A percentile compares a stretch with the other conserved stretches of the same genome.
phyloP scores from a whole-genome alignment of 2,113 vertebrate genomes.

The Sciurus niger region DNA sequence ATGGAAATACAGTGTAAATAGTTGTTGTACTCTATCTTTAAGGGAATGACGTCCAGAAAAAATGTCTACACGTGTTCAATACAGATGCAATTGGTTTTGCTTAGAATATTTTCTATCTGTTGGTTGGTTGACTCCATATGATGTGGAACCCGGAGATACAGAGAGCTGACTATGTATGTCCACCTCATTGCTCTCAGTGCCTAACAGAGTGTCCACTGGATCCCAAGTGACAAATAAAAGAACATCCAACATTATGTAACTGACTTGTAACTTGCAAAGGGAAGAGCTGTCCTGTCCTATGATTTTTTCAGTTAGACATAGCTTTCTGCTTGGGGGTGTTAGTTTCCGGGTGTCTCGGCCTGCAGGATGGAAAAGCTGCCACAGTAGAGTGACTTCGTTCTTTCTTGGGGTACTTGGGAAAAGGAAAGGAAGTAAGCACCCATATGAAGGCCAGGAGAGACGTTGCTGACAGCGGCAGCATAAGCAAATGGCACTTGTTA shows the following conservation, averaged over 20 bases:
- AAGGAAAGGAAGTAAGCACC: slow-evolving; percentile 36
- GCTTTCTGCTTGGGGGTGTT: not conserved
- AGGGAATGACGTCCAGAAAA: not conserved
- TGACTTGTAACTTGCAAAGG: not conserved
- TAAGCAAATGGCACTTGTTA: slow-evolving; percentile 50
- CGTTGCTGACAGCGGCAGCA: not conserved
- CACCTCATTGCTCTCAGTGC: not conserved
- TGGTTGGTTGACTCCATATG: not conserved
- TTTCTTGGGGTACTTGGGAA: not conserved
- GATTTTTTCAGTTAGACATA: not conserved
- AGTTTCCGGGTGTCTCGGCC: not conserved
- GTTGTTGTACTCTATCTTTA: not conserved
- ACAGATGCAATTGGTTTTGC: not conserved
- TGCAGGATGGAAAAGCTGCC: not conserved
- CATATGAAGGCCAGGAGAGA: not conserved
- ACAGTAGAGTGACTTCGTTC: fast-evolving
- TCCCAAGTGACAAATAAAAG: not conserved
- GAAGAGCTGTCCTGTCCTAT: not conserved
- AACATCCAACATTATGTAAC: not conserved
- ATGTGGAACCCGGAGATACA: not conserved
- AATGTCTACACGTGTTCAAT: not conserved
- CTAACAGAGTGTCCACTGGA: not conserved
- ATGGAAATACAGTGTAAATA: too few species aligned
- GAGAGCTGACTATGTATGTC: not conserved
- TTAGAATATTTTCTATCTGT: not conserved